Base-by-base conservation (phyloP, 2,797 vertebrate species). In the Thaleichthys pacificus region DNA sequence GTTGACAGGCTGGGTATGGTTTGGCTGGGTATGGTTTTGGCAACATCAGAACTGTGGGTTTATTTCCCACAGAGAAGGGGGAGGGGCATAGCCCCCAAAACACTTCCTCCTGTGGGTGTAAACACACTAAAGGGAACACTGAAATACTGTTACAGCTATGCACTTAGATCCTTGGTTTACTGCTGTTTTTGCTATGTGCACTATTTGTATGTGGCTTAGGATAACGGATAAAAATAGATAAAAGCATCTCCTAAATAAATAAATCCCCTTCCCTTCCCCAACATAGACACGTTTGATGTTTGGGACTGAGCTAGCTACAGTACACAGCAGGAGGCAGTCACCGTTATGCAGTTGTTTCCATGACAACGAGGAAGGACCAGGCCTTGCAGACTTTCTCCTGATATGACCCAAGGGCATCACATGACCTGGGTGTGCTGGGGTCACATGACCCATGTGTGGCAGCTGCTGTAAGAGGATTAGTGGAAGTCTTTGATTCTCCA, bases 401-500 rank as follows among this genome's bases (percentile, higher is more conserved):
- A 73, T 42, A 56, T 74, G 70, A 81, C 79, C 80, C 66, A 22
- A 9, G 28, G 12, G 14, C 77, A 79, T 81, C 84, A 84, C 82
- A 80, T 82, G 84, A 86, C 84, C 67, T 56, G 21, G n/a, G 69
- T 73, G 65, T 75, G 75, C 17, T 63, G 42, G 42, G 42, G 42
- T 47, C 42, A 47, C 9, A 47, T 47, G 42, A 47, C 42, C 9
- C 42, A 47, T 12, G 42, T 47, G 42, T 47, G 42, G 42, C 68
- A 56, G 42, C 69, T n/a, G 26, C 24, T 19, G 49, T 78, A 78
- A 80, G 77, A 84, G 82, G 84, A 83, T 86, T 84, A 86, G 26
- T 51, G 51, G 70, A 73, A 79, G 77, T 71, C 69, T 79, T 79
- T 81, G 82, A 82, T 82, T 81, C 72, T 71, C 73, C 63, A 73